phyloP scores from a whole-genome alignment of 2,113 vertebrate species.

The Hippocampus barbouri region DNA sequence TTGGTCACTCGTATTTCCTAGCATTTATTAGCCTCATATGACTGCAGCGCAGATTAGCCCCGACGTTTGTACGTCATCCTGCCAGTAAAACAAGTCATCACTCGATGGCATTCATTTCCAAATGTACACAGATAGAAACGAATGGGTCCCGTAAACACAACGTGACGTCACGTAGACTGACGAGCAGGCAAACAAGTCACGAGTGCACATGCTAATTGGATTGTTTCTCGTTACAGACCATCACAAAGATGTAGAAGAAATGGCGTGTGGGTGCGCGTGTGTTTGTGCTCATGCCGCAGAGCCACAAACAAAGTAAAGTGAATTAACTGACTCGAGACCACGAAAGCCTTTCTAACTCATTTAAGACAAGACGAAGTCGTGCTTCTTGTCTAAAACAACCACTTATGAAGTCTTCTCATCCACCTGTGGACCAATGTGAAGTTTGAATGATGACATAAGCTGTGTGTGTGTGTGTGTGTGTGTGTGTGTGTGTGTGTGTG shows the following conservation, averaged over 20 bases:
- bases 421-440: background rate
- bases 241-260: background rate
- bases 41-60: background rate
- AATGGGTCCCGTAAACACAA: background rate
- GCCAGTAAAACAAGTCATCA: background rate
- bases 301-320: background rate
- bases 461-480: conserved; percentile 1
- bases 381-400: background rate
- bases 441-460: background rate
- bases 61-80: background rate
- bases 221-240: conserved; percentile 2
- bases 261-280: background rate
- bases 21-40: background rate
- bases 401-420: background rate
- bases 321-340: background rate
- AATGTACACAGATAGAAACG: background rate
- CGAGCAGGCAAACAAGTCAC: background rate
- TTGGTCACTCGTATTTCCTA: background rate
- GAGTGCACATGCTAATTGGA: background rate
- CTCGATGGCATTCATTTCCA: background rate
- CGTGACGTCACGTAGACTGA: background rate
- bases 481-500: background rate
- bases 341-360: background rate
- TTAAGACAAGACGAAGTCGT: background rate
- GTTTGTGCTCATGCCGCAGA: background rate